Evolutionary conservation across 2,797 vertebrate species (phyloP).

Genomic region (Ammospiza maritima): DNA sequence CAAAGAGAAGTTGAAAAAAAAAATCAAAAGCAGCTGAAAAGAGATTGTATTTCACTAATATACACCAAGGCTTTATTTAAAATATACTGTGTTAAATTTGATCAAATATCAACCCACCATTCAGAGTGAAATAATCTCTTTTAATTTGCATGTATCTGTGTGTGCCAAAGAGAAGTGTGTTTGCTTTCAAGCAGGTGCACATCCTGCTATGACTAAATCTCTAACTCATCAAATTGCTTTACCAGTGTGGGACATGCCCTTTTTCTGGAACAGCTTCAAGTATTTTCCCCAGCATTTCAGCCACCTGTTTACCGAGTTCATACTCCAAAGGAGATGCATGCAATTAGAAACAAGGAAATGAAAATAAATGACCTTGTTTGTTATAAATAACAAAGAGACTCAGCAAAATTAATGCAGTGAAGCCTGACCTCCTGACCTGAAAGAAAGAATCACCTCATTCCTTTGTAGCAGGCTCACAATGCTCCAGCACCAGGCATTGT

Average conservation of each 20-base stretch:
- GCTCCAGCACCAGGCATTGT: conserved; percentile 70
- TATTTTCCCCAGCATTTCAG: conserved; percentile 73
- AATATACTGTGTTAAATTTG: conserved; percentile 62
- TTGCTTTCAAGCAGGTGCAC: conserved; percentile 78
- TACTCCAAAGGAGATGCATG: conserved; percentile 76
- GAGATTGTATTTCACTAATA: conserved; percentile 53
- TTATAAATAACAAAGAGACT: conserved; percentile 82
- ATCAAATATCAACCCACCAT: conserved; percentile 68
- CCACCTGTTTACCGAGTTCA: conserved; percentile 84
- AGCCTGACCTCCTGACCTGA: conserved; percentile 79
- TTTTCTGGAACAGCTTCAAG: conserved; percentile 74
- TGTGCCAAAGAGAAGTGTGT: conserved; percentile 63
- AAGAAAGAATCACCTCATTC: conserved; percentile 78
- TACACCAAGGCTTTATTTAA: conserved; percentile 47
- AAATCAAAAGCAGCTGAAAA: conserved; percentile 46
- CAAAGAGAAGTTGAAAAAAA: neutral
- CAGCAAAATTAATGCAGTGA: conserved; percentile 80
- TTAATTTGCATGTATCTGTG: conserved; percentile 72
- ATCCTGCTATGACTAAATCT: conserved; percentile 76
- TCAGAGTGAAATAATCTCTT: conserved; percentile 66
- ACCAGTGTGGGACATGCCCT: conserved; percentile 73
- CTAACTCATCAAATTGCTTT: conserved; percentile 74
- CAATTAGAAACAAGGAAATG: conserved; percentile 84
- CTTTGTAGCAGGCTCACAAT: conserved; percentile 75
- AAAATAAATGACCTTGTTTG: conserved; percentile 84